phyloP scores from a whole-genome alignment of 35 echinoderm and acorn worm species.

The Chiridota heheva region DNA sequence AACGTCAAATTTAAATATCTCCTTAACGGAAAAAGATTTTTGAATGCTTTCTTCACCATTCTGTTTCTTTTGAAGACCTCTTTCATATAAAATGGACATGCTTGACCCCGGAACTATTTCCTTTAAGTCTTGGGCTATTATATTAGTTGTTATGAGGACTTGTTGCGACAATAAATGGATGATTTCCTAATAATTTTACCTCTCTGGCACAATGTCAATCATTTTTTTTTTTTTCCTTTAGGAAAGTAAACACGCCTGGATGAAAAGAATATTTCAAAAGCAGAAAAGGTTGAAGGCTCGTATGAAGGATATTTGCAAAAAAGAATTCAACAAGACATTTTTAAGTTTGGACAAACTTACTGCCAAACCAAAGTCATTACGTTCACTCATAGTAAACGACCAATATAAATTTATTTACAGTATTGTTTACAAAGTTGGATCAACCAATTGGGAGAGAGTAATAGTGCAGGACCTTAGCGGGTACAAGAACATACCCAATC shows the following conservation, averaged over 20 bases:
- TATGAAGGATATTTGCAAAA: not conserved
- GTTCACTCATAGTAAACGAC: conserved; percentile 83
- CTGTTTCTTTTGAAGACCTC: no score
- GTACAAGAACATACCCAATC: conserved; percentile 79
- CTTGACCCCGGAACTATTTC: no score
- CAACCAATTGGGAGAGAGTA: conserved; percentile 88
- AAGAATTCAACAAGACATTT: not conserved
- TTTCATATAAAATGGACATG: no score
- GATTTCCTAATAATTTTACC: no score
- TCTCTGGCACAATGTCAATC: not conserved
- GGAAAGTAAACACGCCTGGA: conserved; percentile 32
- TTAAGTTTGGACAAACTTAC: conserved; percentile 31
- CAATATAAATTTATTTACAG: conserved; percentile 80
- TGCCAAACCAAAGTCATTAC: conserved; percentile 42
- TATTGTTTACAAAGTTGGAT: conserved; percentile 91
- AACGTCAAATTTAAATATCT: no score
- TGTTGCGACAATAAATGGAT: no score
- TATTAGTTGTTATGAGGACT: no score
- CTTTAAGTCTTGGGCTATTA: no score
- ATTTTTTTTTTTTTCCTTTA: not conserved
- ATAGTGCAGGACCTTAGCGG: conserved; percentile 81
- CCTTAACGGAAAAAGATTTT: no score
- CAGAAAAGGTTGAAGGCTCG: conserved; percentile 23
- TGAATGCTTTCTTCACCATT: no score
- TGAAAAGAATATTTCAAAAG: not conserved